These are phyloP conservation scores for Rhinolophus sinicus DNA, from an alignment of 2,113 vertebrate genomes.

Conservation along the genomic window DNA sequence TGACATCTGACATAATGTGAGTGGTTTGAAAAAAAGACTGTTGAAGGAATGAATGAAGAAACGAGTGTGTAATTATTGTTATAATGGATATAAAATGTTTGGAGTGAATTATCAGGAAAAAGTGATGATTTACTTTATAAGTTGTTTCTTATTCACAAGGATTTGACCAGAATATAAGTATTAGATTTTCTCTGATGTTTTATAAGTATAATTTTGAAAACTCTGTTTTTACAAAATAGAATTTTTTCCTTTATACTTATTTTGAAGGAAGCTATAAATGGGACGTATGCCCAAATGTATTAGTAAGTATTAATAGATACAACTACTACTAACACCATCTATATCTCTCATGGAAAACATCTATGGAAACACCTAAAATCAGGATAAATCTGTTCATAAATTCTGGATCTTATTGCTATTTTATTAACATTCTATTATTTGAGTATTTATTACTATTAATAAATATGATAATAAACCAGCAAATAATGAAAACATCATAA, in stretches of 20 bases:
- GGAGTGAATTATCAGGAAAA: not conserved
- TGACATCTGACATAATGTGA: not conserved
- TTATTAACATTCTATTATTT: not conserved
- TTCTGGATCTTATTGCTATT: not conserved
- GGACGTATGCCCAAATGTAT: not conserved
- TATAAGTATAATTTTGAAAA: not conserved
- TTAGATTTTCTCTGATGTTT: not conserved
- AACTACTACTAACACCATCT: not conserved
- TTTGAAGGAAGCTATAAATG: not conserved
- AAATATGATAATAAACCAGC: not conserved
- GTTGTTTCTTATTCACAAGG: not conserved
- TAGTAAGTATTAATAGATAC: not conserved
- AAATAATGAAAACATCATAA: not conserved
- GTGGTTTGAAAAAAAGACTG: not conserved
- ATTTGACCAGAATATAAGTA: not conserved
- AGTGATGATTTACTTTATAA: not conserved
- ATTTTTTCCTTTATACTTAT: not conserved
- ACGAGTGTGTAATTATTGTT: not conserved
- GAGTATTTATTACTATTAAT: not conserved
- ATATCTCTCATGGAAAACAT: not conserved
- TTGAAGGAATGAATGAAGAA: conserved; percentile 17
- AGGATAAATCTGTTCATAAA: not conserved
- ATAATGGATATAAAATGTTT: not conserved
- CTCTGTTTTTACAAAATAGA: not conserved
- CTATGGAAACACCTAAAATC: not conserved